These are phyloP conservation scores for Ceratosolen fusciceps DNA, from an alignment of 1,140 invertebrate genomes.

Conservation along the genomic window DNA sequence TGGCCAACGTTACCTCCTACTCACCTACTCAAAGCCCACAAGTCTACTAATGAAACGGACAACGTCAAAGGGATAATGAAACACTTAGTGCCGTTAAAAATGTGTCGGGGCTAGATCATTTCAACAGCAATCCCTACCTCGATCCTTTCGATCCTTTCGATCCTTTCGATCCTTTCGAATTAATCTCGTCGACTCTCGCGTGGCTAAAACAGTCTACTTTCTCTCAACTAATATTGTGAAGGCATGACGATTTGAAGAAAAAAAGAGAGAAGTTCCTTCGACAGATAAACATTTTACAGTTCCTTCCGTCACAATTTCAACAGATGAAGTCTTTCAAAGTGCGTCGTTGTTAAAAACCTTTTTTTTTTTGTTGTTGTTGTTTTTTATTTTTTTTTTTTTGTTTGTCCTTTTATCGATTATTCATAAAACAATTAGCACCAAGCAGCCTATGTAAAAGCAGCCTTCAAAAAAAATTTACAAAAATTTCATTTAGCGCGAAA, in stretches of 20 bases:
- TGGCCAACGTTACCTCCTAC: no score
- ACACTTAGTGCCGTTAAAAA: slow-evolving; percentile 10
- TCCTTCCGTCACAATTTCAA: slow-evolving; percentile 2
- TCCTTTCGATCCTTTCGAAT: slow-evolving; percentile 52
- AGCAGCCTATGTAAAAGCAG: slow-evolving; percentile 26
- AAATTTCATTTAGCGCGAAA: slow-evolving; percentile 13
- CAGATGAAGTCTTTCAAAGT: neutral
- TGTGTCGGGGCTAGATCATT: neutral
- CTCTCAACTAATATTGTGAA: slow-evolving; percentile 62
- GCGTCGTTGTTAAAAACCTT: neutral
- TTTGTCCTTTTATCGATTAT: slow-evolving; percentile 8
- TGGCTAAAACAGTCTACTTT: slow-evolving; percentile 67
- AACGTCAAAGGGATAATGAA: neutral
- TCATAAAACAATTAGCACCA: slow-evolving; percentile 36
- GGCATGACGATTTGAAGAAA: slow-evolving; percentile 11
- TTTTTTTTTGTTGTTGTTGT: neutral
- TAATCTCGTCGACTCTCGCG: slow-evolving; percentile 67
- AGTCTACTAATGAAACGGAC: no score
- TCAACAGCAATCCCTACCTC: no score
- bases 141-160: slow-evolving; percentile 35
- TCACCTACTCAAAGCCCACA: no score
- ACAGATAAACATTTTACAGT: neutral
- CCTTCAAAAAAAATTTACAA: slow-evolving; percentile 33
- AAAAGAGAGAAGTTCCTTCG: slow-evolving; percentile 7
- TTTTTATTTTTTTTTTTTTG: neutral